Evolutionary conservation across 2,113 vertebrate species (phyloP).

Genomic region (Heloderma charlesbogerti): DNA sequence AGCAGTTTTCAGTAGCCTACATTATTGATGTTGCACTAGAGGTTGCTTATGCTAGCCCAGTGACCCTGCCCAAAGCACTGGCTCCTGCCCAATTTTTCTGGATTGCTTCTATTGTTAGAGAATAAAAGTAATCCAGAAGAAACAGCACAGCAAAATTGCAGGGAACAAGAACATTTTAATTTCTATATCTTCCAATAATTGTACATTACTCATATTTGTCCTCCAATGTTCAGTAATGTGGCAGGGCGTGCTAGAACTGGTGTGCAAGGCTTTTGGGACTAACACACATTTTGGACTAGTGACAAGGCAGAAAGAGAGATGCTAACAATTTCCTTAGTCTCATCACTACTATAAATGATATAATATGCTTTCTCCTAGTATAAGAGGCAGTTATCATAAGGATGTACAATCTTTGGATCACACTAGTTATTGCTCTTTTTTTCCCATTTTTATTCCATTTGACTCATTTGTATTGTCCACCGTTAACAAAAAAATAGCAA

Average conservation of each 20-base stretch:
- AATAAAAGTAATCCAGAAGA: not conserved
- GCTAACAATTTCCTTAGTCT: not conserved
- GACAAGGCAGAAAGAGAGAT: not conserved
- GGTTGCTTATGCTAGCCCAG: too few species aligned
- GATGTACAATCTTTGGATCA: not conserved
- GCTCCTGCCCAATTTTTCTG: not conserved
- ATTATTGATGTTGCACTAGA: too few species aligned
- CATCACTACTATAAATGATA: not conserved
- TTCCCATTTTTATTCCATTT: constrained; percentile 2
- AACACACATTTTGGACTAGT: not conserved
- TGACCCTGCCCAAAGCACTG: too few species aligned
- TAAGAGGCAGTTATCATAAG: not conserved
- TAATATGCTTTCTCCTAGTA: not conserved
- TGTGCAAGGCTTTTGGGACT: not conserved
- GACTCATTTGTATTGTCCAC: not conserved
- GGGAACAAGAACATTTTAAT: not conserved
- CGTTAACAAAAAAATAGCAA: not conserved
- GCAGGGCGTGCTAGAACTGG: not conserved
- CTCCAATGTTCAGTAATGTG: not conserved
- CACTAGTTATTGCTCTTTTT: not conserved
- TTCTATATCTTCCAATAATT: too few species aligned
- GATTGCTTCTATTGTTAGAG: not conserved
- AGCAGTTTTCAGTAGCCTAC: too few species aligned
- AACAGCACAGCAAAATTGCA: not conserved
- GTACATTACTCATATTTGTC: not conserved